Evolutionary conservation across 2,888 invertebrate genomes (phyloP).

Genomic region (Rotaria macrura): DNA sequence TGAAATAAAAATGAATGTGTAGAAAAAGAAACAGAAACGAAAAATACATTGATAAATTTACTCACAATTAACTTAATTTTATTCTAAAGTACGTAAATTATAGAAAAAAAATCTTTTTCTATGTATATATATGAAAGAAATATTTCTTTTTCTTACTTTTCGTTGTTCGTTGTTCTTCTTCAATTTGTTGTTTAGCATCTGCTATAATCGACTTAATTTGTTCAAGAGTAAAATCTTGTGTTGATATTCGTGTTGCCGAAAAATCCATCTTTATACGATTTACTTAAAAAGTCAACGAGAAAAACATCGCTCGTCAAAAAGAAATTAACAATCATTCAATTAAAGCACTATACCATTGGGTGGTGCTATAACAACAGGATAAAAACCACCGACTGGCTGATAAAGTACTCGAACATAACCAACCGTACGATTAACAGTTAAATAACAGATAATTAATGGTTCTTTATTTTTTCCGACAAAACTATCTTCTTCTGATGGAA

Average conservation of each 20-base stretch:
- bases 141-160: slow-evolving; percentile 19
- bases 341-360: slow-evolving; percentile 21
- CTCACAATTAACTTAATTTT: background rate
- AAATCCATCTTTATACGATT: slow-evolving; percentile 33
- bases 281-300: background rate
- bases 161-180: slow-evolving; percentile 20
- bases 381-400: slow-evolving; percentile 45
- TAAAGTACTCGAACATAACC: slow-evolving; percentile 42
- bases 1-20: background rate
- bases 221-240: slow-evolving; percentile 31
- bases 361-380: slow-evolving; percentile 39
- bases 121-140: no score
- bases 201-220: slow-evolving; percentile 33
- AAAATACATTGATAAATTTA: background rate
- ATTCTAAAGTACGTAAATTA: background rate
- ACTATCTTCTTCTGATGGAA: slow-evolving; percentile 36
- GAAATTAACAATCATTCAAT: no score
- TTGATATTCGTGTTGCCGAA: slow-evolving; percentile 27
- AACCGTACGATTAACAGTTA: slow-evolving; percentile 43
- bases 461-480: slow-evolving; percentile 37
- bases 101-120: background rate
- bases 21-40: background rate
- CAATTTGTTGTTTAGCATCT: slow-evolving; percentile 32
- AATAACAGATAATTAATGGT: slow-evolving; percentile 43
- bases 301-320: no score